Base-by-base conservation (phyloP, 2,797 vertebrate species). In the Pangasius mekongensis region DNA sequence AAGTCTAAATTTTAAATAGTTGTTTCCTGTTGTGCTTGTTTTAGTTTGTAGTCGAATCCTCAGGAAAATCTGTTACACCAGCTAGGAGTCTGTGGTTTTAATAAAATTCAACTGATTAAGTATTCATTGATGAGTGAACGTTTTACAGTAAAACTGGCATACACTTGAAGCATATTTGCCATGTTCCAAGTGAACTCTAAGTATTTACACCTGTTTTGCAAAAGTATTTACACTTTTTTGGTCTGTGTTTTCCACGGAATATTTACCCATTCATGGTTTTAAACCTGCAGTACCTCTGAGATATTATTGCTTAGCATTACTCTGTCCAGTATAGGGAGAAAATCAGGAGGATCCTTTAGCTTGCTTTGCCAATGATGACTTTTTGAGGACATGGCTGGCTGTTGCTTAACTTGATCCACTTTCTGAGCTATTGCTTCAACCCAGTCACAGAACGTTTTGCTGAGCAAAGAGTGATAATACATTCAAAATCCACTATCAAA, bases 41-140 rank as follows among this genome's bases (percentile, higher is more conserved):
- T 49, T 18, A 62, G 43, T 64, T 78, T 85, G 39, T 73, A 85
- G 83, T 87, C 24, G 73, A 81, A 88, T 66, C 33, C 87, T 83
- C 86, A 89, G 86, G 87, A 84, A 87, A 74, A 81, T 84, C 73
- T 71, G 86, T 87, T 87, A 76, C 82, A 87, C 82, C 86, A 87
- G 86, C 83, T 85, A 56, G 49, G 56, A 73, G 83, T 84, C 64
- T 80, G 39, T 80, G 47, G 67, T 86, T 83, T 86, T 33, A 84
- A 39, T 86, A 24, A 87, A 43, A 36, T 20, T 62, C 16, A 60
- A 3, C 71, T 78, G 39, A 43, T 73, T 13, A 30, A 77, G 30
- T 87, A 73, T 87, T 71, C 62, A 82, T 78, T 84, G 9, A 52
- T 74, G 71, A 78, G 10, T 76, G 54, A 87, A 85, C 0, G 7